Percentiles rank a stretch among this genome's conserved stretches.
Conservation (phyloP, 2,888 invertebrate species). For the Polymixis flavicincta region DNA sequence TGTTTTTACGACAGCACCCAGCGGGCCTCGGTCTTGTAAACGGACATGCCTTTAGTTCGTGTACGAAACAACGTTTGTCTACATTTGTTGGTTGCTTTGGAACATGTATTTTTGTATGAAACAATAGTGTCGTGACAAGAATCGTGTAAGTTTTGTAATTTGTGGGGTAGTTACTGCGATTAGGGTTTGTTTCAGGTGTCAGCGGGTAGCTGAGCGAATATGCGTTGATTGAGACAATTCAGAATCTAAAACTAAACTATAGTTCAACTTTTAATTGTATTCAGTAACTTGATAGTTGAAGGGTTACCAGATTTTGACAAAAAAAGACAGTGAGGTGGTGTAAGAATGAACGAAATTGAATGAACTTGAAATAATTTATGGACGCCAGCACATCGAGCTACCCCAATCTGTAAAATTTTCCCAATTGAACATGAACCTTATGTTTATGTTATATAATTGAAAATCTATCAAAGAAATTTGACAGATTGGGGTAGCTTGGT, state of each 20-base stretch:
- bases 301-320: too few relatives aligned
- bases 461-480: too few relatives aligned
- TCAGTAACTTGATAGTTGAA: too few relatives aligned
- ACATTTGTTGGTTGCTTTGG: conserved; percentile 64
- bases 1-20: conserved; percentile 79
- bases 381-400: too few relatives aligned
- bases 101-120: conserved; percentile 63
- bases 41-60: conserved; percentile 70
- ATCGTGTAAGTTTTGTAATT: conserved; percentile 60
- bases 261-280: too few relatives aligned
- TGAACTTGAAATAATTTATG: too few relatives aligned
- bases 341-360: too few relatives aligned
- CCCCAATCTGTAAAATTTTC: too few relatives aligned
- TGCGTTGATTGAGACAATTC: neutral
- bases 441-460: too few relatives aligned
- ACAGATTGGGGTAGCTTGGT: too few relatives aligned
- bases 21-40: conserved; percentile 67
- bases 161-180: conserved; percentile 44
- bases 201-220: neutral
- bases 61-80: conserved; percentile 66
- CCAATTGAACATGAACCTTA: too few relatives aligned
- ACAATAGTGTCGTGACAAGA: conserved; percentile 62
- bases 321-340: too few relatives aligned
- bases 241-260: neutral
- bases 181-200: conserved; percentile 17